A percentile compares a stretch with the other conserved stretches of the same genome.
Conservation (phyloP, 30 jellyfish, hydroid and myxozoan species). For the Pelagia noctiluca region DNA sequence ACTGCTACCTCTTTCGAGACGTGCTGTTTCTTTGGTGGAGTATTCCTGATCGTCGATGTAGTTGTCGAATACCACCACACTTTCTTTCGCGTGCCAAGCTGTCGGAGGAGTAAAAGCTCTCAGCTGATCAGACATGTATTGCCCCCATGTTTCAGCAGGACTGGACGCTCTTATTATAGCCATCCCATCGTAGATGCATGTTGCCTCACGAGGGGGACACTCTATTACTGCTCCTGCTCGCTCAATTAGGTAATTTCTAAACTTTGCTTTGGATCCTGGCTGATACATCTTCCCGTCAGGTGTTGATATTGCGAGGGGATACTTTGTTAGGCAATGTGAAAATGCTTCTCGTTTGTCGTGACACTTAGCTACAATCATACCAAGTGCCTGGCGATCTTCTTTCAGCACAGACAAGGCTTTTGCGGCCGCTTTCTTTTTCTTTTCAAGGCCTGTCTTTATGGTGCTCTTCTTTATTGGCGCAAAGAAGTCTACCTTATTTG, state of each 20-base stretch:
- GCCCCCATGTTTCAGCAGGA: constrained; percentile 10
- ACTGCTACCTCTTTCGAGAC: background rate
- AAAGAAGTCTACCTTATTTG: constrained; percentile 47
- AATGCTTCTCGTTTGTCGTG: constrained; percentile 71
- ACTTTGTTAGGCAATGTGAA: constrained; percentile 64
- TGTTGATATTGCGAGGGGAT: constrained; percentile 69
- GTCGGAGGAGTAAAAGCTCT: constrained; percentile 8
- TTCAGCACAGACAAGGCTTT: constrained; percentile 58
- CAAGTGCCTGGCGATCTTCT: constrained; percentile 69
- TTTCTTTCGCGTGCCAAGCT: constrained; percentile 4
- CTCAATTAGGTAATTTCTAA: constrained; percentile 14
- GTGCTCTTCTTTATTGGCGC: constrained; percentile 61
- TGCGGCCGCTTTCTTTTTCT: constrained; percentile 25
- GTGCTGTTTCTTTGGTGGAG: background rate
- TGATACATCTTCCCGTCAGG: constrained; percentile 58
- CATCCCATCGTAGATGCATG: constrained; percentile 36
- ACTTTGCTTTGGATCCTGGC: constrained; percentile 44
- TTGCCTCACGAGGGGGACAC: constrained; percentile 36
- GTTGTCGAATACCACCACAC: background rate
- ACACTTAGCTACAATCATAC: constrained; percentile 59
- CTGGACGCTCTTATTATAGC: constrained; percentile 2
- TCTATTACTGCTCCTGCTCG: constrained; percentile 26
- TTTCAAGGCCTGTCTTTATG: no score
- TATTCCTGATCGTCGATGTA: background rate
- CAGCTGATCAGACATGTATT: constrained; percentile 1